Percentiles rank a stretch among this genome's conserved stretches.
Evolutionary conservation across 2,888 invertebrate species (phyloP).

Genomic region (Sycophila texana): DNA sequence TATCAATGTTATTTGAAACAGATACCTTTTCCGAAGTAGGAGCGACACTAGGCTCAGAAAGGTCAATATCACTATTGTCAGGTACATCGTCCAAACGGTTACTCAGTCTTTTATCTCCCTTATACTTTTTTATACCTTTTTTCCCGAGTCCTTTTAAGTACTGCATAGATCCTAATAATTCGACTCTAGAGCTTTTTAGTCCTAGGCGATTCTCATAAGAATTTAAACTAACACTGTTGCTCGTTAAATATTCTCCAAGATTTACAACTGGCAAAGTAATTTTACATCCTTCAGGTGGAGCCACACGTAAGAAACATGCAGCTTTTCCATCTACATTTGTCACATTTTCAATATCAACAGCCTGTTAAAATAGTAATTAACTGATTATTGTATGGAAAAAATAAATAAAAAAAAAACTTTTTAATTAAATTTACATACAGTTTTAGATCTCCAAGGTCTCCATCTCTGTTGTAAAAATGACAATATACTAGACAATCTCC

Average conservation of each 20-base stretch:
- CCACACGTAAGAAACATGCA: slow-evolving; percentile 70
- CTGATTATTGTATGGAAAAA: neutral
- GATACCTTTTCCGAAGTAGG: slow-evolving; percentile 76
- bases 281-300: slow-evolving; percentile 80
- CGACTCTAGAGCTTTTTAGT: slow-evolving; percentile 77
- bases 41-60: slow-evolving; percentile 75
- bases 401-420: slow-evolving; percentile 21
- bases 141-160: slow-evolving; percentile 71
- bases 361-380: slow-evolving; percentile 36
- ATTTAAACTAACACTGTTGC: slow-evolving; percentile 86
- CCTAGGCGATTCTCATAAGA: slow-evolving; percentile 86
- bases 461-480: slow-evolving; percentile 86
- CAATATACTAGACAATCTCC: slow-evolving; percentile 84
- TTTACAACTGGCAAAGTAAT: slow-evolving; percentile 85
- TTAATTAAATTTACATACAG: slow-evolving; percentile 78
- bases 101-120: slow-evolving; percentile 71
- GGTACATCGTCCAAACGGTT: slow-evolving; percentile 64
- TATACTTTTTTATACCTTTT: slow-evolving; percentile 73
- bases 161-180: slow-evolving; percentile 74
- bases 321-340: slow-evolving; percentile 63
- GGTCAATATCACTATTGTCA: slow-evolving; percentile 79
- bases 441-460: slow-evolving; percentile 79
- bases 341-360: slow-evolving; percentile 61
- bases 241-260: slow-evolving; percentile 86
- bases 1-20: slow-evolving; percentile 61